phyloP scores from a whole-genome alignment of 2,888 invertebrate genomes.

The Platerodrilus igneus region DNA sequence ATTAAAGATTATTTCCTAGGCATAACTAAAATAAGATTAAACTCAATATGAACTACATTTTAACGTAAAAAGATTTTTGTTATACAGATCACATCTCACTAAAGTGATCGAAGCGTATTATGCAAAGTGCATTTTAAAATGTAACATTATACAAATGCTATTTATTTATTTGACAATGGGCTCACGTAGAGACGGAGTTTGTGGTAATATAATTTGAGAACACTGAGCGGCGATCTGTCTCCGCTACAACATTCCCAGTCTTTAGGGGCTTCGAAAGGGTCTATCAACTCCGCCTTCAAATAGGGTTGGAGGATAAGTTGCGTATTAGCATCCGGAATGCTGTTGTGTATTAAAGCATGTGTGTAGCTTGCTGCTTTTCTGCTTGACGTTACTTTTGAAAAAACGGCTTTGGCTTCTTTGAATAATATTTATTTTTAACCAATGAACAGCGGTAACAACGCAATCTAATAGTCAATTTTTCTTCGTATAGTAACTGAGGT shows the following conservation, averaged over 20 bases:
- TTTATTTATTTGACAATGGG: conserved; percentile 52
- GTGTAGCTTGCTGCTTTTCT: too few relatives aligned
- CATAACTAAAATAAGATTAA: too few relatives aligned
- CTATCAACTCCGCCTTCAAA: conserved; percentile 22
- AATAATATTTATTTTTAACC: too few relatives aligned
- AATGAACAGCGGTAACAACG: too few relatives aligned
- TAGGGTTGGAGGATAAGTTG: conserved; percentile 31
- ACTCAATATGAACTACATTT: too few relatives aligned
- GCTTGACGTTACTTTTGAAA: too few relatives aligned
- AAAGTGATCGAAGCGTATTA: conserved; percentile 39
- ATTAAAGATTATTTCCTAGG: too few relatives aligned
- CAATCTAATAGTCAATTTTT: conserved; percentile 17
- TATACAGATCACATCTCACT: conserved; percentile 41
- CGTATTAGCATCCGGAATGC: conserved; percentile 41
- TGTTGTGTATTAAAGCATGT: too few relatives aligned
- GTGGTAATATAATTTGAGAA: conserved; percentile 49
- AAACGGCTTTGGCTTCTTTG: too few relatives aligned
- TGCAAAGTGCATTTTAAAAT: conserved; percentile 50
- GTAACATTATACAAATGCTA: conserved; percentile 50
- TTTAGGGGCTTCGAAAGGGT: conserved; percentile 22
- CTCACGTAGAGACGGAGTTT: conserved; percentile 47
- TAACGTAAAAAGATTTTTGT: conserved; percentile 27
- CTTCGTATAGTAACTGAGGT: conserved; percentile 13
- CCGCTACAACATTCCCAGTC: conserved; percentile 30
- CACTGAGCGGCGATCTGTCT: conserved; percentile 48